Base-by-base conservation (phyloP, 2,888 invertebrate species). In the Falcaria lacertinaria region DNA sequence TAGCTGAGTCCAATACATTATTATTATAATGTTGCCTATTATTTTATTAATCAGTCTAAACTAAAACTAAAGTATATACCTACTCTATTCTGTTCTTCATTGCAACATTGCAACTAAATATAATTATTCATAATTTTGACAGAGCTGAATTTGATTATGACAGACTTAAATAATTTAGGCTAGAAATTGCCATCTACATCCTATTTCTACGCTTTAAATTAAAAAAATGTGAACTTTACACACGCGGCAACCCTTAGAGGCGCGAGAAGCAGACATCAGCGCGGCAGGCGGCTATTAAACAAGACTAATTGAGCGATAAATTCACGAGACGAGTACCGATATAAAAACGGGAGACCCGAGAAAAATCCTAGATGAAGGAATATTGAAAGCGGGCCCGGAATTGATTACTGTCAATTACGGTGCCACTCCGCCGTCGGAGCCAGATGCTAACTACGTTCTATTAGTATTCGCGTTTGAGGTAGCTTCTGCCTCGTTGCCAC, bases 271-370 rank as follows among this genome's bases (percentile, higher is more conserved):
- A 88, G 89, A 88, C 89, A 89, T 86, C 87, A 87, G 83, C 82
- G 78, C 81, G 83, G 86, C 87, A 81, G 87, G 87, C 87, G 78
- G 86, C 89, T 89, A 89, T 89, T 90, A 89, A 89, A 89, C 88
- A 89, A 89, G 89, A 90, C 89, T 90, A 90, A 90, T 90, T 90
- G 89, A 89, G 89, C 89, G 88, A 90, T 90, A 90, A 89, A 89
- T 90, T 86, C 85, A 79, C 74, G 75, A 81, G 84, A 79, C 81
- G 82, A 76, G 83, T 78, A 74, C 74, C 82, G 83, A 80, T 78
- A 79, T 82, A 86, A 86, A 85, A 85, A 84, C 80, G 80, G 69
- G 72, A 72, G 79, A 74, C 69, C 64, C 67, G 80, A 83, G 84
- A 78, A 79, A 79, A 80, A 80, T 74, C 77, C 69, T 68, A 74